Evolutionary conservation across 2,888 invertebrate genomes (phyloP), one percentile per base, ranked within the genome.

Genomic region (Drosophila picticornis): DNA sequence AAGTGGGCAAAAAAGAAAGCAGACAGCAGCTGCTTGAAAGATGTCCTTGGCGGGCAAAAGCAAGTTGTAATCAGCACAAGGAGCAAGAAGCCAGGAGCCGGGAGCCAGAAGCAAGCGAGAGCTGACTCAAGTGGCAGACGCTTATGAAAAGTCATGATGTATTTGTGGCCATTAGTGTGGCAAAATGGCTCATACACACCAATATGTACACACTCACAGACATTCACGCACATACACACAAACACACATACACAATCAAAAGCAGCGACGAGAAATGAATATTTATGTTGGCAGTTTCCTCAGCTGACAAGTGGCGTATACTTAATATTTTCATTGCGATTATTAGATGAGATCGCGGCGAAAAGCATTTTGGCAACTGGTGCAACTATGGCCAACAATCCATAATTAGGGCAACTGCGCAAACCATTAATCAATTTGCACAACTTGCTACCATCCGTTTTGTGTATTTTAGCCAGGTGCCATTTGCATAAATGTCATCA

Each of bases 81-180:
- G 34, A 58, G 58, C 65, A 69, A 38, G 36, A 4, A 36, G 40
- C 43, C 57, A 38, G 55, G 43, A 58, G 60, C 66, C 63, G 25
- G 27, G 60, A 65, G 69, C 27, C 10, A 56, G 31, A 3, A 29
- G 25, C 31, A 62, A 48, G 59, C 29, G 27, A 29, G 46, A 55
- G 71, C 69, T 43, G 77, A 65, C 74, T 80, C 86, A 84, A 88
- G 86, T 84, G 88, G 84, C 75, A 74, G 81, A 57, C 77, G 83
- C 86, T 88, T 86, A 79, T 83, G 80, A 86, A 78, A 86, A 88
- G 83, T 88, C 88, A 87, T 88, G 87, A 87, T 86, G 87, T 83
- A 87, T 87, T 88, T 84, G 87, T 75, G 83, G 75, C 84, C 79
- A 87, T 87, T 86, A 88, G 86, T 88, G 85, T 88, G 80, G 83